Evolutionary conservation across 2,888 invertebrate genomes (phyloP).

Genomic region (Chloroclysta siterata): DNA sequence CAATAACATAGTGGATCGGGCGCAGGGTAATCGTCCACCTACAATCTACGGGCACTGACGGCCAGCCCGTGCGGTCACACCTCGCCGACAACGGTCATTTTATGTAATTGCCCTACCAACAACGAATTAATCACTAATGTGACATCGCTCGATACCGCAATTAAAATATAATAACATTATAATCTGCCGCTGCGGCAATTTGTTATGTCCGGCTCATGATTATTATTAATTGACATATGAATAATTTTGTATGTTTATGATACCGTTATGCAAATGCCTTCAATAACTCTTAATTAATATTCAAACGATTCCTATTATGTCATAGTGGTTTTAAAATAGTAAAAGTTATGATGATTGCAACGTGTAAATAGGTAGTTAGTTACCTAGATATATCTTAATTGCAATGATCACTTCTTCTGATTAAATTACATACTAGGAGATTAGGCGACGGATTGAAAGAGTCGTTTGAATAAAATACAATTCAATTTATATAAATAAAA

Average conservation of each 20-base stretch:
- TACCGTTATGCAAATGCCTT: constrained; percentile 40
- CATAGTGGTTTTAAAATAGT: constrained; percentile 18
- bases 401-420: constrained; percentile 33
- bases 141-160: constrained; percentile 66
- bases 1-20: constrained; percentile 62
- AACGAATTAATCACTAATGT: constrained; percentile 77
- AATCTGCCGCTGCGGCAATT: constrained; percentile 55
- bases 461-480: background rate
- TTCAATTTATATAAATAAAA: too few relatives aligned
- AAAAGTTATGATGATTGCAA: constrained; percentile 28
- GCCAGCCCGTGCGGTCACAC: constrained; percentile 56
- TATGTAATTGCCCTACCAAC: constrained; percentile 71
- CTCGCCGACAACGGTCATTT: constrained; percentile 67
- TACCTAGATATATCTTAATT: too few relatives aligned
- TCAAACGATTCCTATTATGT: constrained; percentile 15
- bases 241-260: constrained; percentile 45
- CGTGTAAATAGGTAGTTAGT: too few relatives aligned
- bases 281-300: constrained; percentile 21
- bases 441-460: constrained; percentile 15
- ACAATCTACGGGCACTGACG: constrained; percentile 22
- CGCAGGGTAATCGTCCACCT: constrained; percentile 54
- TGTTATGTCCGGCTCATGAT: constrained; percentile 54
- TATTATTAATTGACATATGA: constrained; percentile 51
- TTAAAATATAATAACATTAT: constrained; percentile 62
- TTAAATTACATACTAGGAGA: constrained; percentile 21